Percentiles rank a stretch among this genome's conserved stretches.
phyloP scores from a whole-genome alignment of 2,113 vertebrate species.

The Salvelinus namaycush region DNA sequence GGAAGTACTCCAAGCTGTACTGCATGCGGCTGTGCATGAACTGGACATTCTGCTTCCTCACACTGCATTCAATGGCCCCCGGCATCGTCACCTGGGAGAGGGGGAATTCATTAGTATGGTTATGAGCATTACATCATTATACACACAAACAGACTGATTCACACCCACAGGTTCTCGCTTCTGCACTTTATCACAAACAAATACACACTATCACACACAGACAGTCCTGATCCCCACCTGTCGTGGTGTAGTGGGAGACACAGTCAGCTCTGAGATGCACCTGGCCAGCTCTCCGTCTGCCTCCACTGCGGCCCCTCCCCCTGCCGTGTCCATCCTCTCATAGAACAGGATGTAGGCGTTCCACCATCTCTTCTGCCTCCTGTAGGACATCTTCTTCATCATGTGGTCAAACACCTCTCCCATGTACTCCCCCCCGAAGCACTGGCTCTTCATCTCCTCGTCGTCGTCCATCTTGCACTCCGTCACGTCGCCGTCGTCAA shows the following conservation, averaged over 20 bases:
- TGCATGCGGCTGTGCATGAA: constrained; percentile 93
- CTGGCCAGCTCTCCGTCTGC: constrained; percentile 79
- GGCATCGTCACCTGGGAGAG: constrained; percentile 82
- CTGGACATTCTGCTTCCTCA: constrained; percentile 89
- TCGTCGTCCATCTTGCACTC: constrained; percentile 94
- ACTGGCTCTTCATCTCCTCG: constrained; percentile 93
- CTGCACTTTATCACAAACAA: not conserved
- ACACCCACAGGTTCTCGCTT: no score
- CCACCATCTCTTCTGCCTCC: constrained; percentile 92
- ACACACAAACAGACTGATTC: not conserved
- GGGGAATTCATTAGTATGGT: not conserved
- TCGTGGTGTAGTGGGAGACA: constrained; percentile 78
- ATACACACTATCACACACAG: not conserved
- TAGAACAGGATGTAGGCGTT: constrained; percentile 93
- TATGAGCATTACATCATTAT: not conserved
- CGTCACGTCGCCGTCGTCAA: constrained; percentile 89
- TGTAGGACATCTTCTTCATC: constrained; percentile 92
- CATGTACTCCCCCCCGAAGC: constrained; percentile 92
- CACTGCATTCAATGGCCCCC: constrained; percentile 85
- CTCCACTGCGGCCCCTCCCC: constrained; percentile 60
- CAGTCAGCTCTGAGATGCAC: constrained; percentile 83
- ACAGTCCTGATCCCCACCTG: not conserved
- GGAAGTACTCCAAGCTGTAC: constrained; percentile 91
- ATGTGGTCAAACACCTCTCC: constrained; percentile 91
- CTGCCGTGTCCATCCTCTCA: constrained; percentile 86